Evolutionary conservation across 1,140 invertebrate genomes (phyloP).

Genomic region (Aradophagus sp.): DNA sequence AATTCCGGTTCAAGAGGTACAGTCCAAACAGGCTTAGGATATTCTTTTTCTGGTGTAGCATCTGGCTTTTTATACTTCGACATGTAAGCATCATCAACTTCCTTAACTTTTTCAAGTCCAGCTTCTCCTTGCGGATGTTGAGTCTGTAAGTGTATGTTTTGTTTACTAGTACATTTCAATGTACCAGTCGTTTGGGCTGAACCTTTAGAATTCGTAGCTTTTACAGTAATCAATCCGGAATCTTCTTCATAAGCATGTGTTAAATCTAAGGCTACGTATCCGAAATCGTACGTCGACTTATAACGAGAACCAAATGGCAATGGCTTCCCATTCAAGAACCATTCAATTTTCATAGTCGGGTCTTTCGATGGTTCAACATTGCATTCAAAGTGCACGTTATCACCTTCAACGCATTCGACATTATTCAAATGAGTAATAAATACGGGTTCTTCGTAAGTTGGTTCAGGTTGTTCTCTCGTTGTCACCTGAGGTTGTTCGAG

Average conservation of each 20-base stretch:
- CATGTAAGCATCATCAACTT: conserved; percentile 85
- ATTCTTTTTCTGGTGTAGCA: conserved; percentile 82
- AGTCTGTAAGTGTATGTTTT: conserved; percentile 87
- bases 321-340: conserved; percentile 91
- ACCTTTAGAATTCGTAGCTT: conserved; percentile 93
- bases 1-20: conserved; percentile 87
- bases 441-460: conserved; percentile 87
- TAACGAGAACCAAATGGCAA: conserved; percentile 86
- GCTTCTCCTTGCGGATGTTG: conserved; percentile 92
- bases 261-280: conserved; percentile 89
- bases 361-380: conserved; percentile 95
- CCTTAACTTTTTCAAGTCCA: conserved; percentile 89
- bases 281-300: conserved; percentile 92
- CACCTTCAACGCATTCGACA: conserved; percentile 90
- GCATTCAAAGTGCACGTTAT: conserved; percentile 95
- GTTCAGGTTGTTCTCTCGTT: conserved; percentile 81
- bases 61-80: conserved; percentile 81
- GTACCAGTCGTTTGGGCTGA: conserved; percentile 91
- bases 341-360: conserved; percentile 94
- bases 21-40: conserved; percentile 91
- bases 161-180: conserved; percentile 86
- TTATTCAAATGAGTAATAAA: conserved; percentile 94
- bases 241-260: conserved; percentile 89
- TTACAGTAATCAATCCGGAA: conserved; percentile 92
- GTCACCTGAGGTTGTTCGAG: conserved; percentile 85